Base-by-base conservation (phyloP, 1,140 invertebrate species). In the Lanistes nyassanus region DNA sequence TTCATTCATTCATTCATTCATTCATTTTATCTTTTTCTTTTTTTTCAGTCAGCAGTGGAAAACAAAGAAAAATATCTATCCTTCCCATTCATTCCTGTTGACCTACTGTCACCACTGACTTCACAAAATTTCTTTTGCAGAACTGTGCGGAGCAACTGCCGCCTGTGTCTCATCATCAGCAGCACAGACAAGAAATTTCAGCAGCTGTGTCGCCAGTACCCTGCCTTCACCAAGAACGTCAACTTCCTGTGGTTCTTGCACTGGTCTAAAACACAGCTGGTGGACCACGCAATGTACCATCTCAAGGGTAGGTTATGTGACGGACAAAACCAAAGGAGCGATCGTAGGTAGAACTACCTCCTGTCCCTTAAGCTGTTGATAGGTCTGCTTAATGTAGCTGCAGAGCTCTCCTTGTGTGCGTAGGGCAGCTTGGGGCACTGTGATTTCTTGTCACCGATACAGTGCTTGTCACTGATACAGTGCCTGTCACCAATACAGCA, bases 171-270 rank as follows among this genome's bases (percentile, higher is more conserved):
- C 62, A 85, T 89, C 13, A 56, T 82, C 3, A 81, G 84, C 58
- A 81, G 83, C 53, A 83, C 82, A 26, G 82, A 78, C n/a, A 76
- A 80, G 53, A 79, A 80, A 29, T 89, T 89, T 78, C 88, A 89
- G 80, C 81, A 78, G 64, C 56, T 86, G 29, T 88, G 87, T 75
- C 70, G 86, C 36, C 82, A 87, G 67, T 87, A 85, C 70, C 86
- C 88, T 36, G 75, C 84, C 16, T 83, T 89, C 36, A 85, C 85
- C 42, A 88, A 88, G 68, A 88, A 85, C 80, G 82, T 88, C 58
- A 88, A 87, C 78, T 88, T 88, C 74, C 79, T 89, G 29, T 89
- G 88, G 88, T 85, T 88, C 62, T 82, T 81, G 53, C 88, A 89
- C 78, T 89, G 88, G 88, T 84, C 82, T 55, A 87, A 88, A 62